Evolutionary conservation across 2,888 invertebrate species (phyloP), one percentile per base, ranked within the genome.

Genomic region (Dicyrtomina minuta): DNA sequence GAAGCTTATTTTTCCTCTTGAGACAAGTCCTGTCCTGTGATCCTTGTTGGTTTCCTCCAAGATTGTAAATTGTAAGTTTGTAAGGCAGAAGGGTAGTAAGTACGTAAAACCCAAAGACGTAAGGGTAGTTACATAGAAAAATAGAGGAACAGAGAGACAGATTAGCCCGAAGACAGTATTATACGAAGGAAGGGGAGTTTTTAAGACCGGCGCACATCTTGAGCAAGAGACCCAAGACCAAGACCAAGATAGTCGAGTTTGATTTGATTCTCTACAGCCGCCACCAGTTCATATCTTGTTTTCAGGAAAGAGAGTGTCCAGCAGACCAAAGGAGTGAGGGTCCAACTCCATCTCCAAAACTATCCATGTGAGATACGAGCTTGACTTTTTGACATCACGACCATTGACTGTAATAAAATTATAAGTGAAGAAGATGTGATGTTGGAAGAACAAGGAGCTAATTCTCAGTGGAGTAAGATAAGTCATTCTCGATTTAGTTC

Each of bases 181-280:
- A n/a, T n/a, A n/a, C n/a, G n/a, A n/a, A 26, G 27, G 33, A 26
- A 26, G 33, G 33, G 43, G 13, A n/a, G 33, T n/a, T 56, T 56
- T 53, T 56, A 56, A 56, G 56, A 56, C 56, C 56, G 56, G 56
- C 56, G 56, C 56, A 56, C 33, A 56, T 26, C 56, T 56, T 56
- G 33, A 27, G 27, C 17, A 56, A 56, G 8, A 33, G 13, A 13
- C 10, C 10, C 10, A 13, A 43, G 43, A 43, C 10, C 10, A 13
- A 43, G 43, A 12, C 10, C n/a, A n/a, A n/a, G n/a, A n/a, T n/a
- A n/a, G n/a, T n/a, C n/a, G n/a, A n/a, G n/a, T n/a, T n/a, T n/a
- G n/a, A n/a, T n/a, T n/a, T n/a, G 27, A 56, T 27, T 33, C 27
- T 27, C 56, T 56, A 13, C 27, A 24, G n/a, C 27, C 12, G 26